Evolutionary conservation across 2,113 vertebrate species (phyloP).

Genomic region (Gallinago undulata): DNA sequence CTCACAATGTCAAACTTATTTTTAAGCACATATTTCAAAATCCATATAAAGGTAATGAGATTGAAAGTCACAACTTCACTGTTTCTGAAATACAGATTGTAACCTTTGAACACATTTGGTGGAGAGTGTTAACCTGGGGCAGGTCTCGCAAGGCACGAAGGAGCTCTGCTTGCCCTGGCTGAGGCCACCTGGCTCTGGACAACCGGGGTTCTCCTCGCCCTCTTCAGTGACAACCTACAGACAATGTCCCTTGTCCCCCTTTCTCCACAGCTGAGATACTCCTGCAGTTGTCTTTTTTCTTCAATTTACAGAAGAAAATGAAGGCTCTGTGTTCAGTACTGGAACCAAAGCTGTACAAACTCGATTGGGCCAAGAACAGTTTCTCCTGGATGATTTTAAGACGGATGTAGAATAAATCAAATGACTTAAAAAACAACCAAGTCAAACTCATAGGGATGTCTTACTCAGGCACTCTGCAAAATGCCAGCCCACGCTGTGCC

Average conservation of each 20-base stretch:
- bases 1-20: background rate
- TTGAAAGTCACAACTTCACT: background rate
- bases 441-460: background rate
- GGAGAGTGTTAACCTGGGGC: rapidly evolving
- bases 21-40: background rate
- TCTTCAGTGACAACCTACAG: background rate
- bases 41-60: background rate
- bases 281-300: background rate
- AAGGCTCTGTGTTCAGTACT: background rate
- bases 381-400: background rate
- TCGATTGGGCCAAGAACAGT: background rate
- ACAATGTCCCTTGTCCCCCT: background rate
- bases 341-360: background rate
- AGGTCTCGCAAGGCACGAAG: rapidly evolving
- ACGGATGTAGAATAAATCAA: background rate
- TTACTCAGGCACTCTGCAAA: background rate
- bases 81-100: background rate
- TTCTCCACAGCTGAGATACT: background rate
- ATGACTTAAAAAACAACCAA: background rate
- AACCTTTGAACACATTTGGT: background rate
- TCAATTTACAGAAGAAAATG: background rate
- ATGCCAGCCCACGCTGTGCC: background rate
- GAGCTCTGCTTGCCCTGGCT: background rate
- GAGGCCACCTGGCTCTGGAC: background rate
- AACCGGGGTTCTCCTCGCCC: rapidly evolving